Percentiles rank a stretch among this genome's conserved stretches.
phyloP scores from a whole-genome alignment of 2,888 invertebrate genomes.

The Glyphotaelius pellucidus region DNA sequence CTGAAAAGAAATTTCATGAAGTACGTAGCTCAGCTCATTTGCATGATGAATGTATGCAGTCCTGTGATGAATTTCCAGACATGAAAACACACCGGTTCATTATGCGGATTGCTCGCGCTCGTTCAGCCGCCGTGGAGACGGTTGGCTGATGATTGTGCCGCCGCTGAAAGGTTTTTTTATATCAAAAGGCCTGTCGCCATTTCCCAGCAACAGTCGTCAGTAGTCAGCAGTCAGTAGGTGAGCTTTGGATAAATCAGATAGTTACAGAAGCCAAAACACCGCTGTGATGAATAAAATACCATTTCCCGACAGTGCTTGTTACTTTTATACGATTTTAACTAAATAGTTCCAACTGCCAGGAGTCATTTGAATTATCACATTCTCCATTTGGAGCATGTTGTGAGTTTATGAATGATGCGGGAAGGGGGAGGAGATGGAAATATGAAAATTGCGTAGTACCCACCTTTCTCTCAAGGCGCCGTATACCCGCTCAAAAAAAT shows the following conservation, averaged over 20 bases:
- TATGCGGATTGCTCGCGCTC: constrained; percentile 45
- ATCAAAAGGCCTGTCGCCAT: constrained; percentile 16
- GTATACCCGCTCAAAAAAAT: no score
- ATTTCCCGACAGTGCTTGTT: background rate
- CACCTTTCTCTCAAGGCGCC: no score
- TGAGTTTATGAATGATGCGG: no score
- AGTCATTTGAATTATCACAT: no score
- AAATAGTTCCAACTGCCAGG: no score
- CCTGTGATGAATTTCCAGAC: background rate
- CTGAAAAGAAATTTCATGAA: no score
- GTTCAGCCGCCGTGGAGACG: constrained; percentile 33
- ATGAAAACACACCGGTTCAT: constrained; percentile 30
- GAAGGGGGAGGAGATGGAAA: no score
- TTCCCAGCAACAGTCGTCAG: background rate
- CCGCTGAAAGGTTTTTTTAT: constrained; percentile 40
- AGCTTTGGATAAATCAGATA: background rate
- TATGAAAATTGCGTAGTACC: no score
- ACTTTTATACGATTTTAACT: background rate
- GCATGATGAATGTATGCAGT: background rate
- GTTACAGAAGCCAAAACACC: background rate
- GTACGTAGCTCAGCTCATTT: background rate
- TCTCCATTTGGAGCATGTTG: no score
- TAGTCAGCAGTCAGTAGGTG: background rate
- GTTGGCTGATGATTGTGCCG: constrained; percentile 43
- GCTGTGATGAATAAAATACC: background rate